Conservation (phyloP, 1,140 invertebrate genomes). For the Caerostris extrusa region DNA sequence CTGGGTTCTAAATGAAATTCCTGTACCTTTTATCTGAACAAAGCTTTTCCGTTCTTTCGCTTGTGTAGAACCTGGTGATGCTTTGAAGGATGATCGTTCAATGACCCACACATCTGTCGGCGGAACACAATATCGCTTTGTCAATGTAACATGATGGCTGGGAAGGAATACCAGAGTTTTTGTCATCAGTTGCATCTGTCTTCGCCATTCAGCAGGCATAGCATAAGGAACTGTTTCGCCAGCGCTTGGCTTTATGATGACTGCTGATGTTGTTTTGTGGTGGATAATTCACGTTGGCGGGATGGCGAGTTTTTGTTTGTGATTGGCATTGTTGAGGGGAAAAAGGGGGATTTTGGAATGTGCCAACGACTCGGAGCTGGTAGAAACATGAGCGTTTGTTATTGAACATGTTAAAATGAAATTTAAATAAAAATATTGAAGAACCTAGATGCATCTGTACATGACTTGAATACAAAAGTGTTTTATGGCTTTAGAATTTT, state of each 20-base stretch:
- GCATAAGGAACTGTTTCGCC: background rate
- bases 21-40: background rate
- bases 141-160: background rate
- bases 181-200: conserved; percentile 5
- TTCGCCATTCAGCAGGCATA: background rate
- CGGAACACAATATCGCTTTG: conserved; percentile 35
- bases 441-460: too few relatives aligned
- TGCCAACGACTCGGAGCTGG: too few relatives aligned
- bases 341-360: too few relatives aligned
- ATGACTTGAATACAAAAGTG: too few relatives aligned
- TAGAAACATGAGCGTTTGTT: too few relatives aligned
- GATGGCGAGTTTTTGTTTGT: too few relatives aligned
- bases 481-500: too few relatives aligned
- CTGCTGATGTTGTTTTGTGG: background rate
- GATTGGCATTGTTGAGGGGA: too few relatives aligned
- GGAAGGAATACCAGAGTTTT: background rate
- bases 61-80: background rate
- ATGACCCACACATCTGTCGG: background rate
- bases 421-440: too few relatives aligned
- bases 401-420: too few relatives aligned
- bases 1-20: background rate
- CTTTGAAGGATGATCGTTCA: background rate
- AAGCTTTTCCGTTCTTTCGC: background rate
- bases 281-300: too few relatives aligned
- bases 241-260: background rate